Evolutionary conservation across 2,113 vertebrate genomes (phyloP), one percentile per base, ranked within the genome.

Genomic region (Nibea coibor): DNA sequence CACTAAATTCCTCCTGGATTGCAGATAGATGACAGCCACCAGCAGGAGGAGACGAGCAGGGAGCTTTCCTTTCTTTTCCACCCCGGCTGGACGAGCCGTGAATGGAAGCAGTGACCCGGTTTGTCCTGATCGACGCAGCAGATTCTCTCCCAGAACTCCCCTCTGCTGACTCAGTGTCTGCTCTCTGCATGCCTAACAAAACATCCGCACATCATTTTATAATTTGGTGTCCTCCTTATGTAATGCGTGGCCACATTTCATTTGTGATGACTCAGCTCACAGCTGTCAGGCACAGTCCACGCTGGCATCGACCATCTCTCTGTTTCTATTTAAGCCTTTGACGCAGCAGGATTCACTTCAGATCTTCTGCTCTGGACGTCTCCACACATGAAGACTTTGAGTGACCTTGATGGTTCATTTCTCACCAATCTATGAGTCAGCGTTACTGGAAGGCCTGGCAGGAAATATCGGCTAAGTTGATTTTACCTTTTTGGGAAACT

Each of bases 161-260:
- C 6, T 14, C 76, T 70, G 76, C 72, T 86, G 87, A 83, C 73
- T 85, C 69, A 12, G 10, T 16, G 61, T 53, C 62, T 80, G 57
- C 35, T 24, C 12, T 59, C 63, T 43, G n/a, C 68, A 43, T n/a
- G 69, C 51, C 28, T 11, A 10, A 56, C 64, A n/a, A 65, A 72
- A 72, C 71, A 50, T 68, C 67, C 51, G 42, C 28, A 79, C 72
- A 82, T 76, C 10, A 2, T 9, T 75, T 68, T 20, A 62, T 22
- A 22, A 76, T 62, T 62, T 56, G n/a, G 10, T 15, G 43, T 71
- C 73, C 0, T 72, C 12, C 8, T 71, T 66, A 35, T 48, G 59
- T 43, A 82, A 53, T 6, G 15, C 9, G 26, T 70, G 78, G 75
- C 74, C 35, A 56, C 65, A 15, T 58, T 82, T 88, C 15, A 0